phyloP scores from a whole-genome alignment of 2,113 vertebrate genomes.

The Scophthalmus maximus region DNA sequence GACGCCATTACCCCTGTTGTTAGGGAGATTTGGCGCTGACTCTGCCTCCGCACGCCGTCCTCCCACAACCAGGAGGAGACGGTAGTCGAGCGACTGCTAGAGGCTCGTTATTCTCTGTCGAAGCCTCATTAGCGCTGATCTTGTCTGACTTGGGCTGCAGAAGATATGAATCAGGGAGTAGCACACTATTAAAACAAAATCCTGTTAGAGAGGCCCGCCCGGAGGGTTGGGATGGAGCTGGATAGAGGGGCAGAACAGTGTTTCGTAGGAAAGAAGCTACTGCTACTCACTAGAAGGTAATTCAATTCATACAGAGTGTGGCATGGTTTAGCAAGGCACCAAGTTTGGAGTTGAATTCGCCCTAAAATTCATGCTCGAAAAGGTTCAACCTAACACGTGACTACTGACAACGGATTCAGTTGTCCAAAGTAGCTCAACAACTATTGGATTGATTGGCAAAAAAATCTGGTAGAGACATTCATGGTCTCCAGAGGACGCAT shows the following conservation, averaged over 20 bases:
- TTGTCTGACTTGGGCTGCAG: constrained; percentile 46
- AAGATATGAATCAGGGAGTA: constrained; percentile 66
- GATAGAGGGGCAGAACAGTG: background rate
- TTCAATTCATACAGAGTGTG: background rate
- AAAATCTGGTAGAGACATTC: no score
- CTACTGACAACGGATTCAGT: no score
- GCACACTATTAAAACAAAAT: constrained; percentile 52
- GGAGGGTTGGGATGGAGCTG: constrained; percentile 6
- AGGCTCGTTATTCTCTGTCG: constrained; percentile 57
- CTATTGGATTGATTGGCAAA: no score
- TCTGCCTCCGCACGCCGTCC: constrained; percentile 35
- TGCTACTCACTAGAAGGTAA: background rate
- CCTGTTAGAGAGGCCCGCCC: constrained; percentile 53
- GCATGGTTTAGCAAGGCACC: background rate
- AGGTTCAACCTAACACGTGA: no score
- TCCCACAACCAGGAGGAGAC: constrained; percentile 28
- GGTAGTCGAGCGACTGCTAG: constrained; percentile 34
- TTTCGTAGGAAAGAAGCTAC: background rate
- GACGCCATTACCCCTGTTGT: constrained; percentile 54
- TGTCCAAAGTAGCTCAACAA: no score
- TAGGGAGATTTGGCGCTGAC: constrained; percentile 19
- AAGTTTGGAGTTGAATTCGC: background rate
- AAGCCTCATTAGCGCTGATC: constrained; percentile 67
- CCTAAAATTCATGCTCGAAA: background rate
- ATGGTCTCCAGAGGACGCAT: no score